phyloP scores from a whole-genome alignment of 2,797 vertebrate species.

The Epinephelus awoara region DNA sequence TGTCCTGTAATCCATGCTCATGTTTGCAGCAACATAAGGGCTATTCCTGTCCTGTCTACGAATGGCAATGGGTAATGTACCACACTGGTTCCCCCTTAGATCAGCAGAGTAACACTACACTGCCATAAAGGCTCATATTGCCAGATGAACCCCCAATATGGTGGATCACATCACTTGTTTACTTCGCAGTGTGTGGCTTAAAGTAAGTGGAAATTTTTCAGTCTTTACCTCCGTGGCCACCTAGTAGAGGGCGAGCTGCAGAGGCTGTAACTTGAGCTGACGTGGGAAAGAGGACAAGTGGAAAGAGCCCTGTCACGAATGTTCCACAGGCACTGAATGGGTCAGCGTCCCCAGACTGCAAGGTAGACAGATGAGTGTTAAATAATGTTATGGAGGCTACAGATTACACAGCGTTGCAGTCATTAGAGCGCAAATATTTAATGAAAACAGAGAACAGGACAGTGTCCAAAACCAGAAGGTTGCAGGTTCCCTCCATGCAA shows the following conservation, averaged over 20 bases:
- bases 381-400: not conserved
- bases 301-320: constrained; percentile 70
- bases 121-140: constrained; percentile 49
- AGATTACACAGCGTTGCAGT: not conserved
- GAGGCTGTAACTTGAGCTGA: constrained; percentile 65
- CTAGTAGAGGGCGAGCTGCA: not conserved
- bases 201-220: constrained; percentile 30
- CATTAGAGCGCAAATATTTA: not conserved
- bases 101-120: constrained; percentile 73
- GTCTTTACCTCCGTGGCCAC: constrained; percentile 18
- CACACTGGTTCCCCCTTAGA: constrained; percentile 42
- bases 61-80: constrained; percentile 60
- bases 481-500: not conserved
- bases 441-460: not conserved
- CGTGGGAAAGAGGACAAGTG: constrained; percentile 41
- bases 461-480: not conserved
- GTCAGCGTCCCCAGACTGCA: constrained; percentile 34
- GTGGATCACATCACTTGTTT: constrained; percentile 71
- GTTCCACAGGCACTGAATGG: constrained; percentile 58
- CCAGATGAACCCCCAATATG: constrained; percentile 39
- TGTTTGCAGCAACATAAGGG: constrained; percentile 46
- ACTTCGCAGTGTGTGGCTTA: constrained; percentile 40
- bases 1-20: constrained; percentile 46
- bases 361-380: constrained; percentile 9
- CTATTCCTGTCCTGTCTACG: constrained; percentile 81